phyloP scores from a whole-genome alignment of 2,797 vertebrate genomes.

The Columba guinea region DNA sequence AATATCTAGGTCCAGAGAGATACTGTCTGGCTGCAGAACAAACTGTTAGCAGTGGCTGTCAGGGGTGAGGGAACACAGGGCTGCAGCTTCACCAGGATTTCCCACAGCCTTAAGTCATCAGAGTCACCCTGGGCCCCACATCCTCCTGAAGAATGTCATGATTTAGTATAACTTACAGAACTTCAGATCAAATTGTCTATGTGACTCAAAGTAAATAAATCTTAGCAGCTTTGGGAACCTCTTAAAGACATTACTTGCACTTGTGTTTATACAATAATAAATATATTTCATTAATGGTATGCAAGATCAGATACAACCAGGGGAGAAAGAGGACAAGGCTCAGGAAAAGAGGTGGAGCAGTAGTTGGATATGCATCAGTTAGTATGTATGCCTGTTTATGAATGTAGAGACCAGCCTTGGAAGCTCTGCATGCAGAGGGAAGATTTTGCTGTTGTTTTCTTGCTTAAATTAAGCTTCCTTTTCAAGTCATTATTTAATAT shows the following conservation, averaged over 20 bases:
- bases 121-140: accelerated
- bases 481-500: background rate
- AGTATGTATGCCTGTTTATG: background rate
- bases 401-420: background rate
- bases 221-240: background rate
- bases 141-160: background rate
- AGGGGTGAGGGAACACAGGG: background rate
- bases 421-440: background rate
- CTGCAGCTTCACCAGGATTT: background rate
- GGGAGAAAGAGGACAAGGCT: background rate
- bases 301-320: background rate
- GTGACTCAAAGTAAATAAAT: background rate
- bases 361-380: background rate
- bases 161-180: background rate
- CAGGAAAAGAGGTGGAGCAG: background rate
- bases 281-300: background rate
- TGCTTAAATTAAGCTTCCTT: background rate
- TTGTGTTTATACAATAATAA: background rate
- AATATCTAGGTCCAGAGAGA: background rate
- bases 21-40: background rate
- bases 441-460: background rate
- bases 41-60: accelerated
- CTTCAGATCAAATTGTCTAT: background rate
- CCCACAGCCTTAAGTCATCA: no score
- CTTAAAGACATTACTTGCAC: background rate